A percentile compares a stretch with the other conserved stretches of the same genome.
Conservation (phyloP, 2,888 invertebrate genomes). For the Cremastinae sp. region DNA sequence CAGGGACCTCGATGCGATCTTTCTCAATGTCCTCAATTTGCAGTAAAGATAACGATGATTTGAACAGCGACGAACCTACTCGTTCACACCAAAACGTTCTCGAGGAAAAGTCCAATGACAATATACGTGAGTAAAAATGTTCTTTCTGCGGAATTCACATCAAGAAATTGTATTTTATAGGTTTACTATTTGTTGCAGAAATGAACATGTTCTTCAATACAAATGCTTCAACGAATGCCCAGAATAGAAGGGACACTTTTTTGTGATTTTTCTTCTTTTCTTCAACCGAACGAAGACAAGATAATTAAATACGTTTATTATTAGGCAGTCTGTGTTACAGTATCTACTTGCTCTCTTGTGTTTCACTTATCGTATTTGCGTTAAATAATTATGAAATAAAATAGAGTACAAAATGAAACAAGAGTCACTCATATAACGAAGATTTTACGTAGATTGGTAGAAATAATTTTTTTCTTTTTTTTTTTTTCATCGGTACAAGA, state of each 20-base stretch:
- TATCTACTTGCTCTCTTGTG: slow-evolving; percentile 53
- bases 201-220: slow-evolving; percentile 33
- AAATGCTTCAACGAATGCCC: slow-evolving; percentile 22
- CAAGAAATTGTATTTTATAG: background rate
- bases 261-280: background rate
- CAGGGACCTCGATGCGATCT: slow-evolving; percentile 19
- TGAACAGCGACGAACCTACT: background rate
- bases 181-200: background rate
- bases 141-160: no score
- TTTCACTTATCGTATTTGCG: slow-evolving; percentile 30
- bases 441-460: slow-evolving; percentile 28
- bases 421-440: slow-evolving; percentile 8
- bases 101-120: background rate
- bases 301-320: slow-evolving; percentile 67
- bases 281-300: slow-evolving; percentile 21
- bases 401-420: slow-evolving; percentile 22
- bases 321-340: slow-evolving; percentile 65
- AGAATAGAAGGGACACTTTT: slow-evolving; percentile 9
- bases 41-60: slow-evolving; percentile 1
- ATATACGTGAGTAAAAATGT: slow-evolving; percentile 18
- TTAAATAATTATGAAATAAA: slow-evolving; percentile 37
- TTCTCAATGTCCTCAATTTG: slow-evolving; percentile 14
- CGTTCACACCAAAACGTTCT: background rate
- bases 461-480: slow-evolving; percentile 38
- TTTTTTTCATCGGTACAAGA: slow-evolving; percentile 28